These are phyloP conservation scores for Caenorhabditis remanei DNA, from an alignment of 1,140 invertebrate species.

Conservation along the genomic window DNA sequence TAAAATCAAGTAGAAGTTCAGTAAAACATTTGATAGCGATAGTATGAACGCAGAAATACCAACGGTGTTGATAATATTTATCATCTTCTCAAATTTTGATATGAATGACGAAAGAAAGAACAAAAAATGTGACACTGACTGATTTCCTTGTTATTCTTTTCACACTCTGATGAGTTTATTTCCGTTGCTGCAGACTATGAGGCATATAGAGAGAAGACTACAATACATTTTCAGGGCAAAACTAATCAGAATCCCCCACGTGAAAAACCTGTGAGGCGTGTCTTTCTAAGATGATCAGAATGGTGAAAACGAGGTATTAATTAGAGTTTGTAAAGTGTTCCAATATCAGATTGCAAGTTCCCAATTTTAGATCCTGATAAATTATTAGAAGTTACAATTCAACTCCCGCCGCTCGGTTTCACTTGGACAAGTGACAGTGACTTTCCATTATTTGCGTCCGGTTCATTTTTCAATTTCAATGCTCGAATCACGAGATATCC, in stretches of 20 bases:
- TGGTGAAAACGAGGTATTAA: no score
- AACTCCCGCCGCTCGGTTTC: not conserved
- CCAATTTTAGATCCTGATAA: no score
- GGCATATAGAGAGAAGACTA: not conserved
- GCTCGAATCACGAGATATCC: not conserved
- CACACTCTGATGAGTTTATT: not conserved
- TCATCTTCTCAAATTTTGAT: not conserved
- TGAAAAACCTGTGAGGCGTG: no score
- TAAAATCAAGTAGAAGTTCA: not conserved
- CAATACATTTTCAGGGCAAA: no score
- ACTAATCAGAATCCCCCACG: not conserved
- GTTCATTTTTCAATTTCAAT: no score
- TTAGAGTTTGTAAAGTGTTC: no score
- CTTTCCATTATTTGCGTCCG: not conserved
- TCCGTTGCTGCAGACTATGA: not conserved
- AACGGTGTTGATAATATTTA: not conserved
- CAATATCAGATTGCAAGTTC: no score
- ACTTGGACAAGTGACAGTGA: not conserved
- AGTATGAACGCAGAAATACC: not conserved
- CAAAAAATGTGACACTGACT: not conserved
- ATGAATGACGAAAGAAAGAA: not conserved
- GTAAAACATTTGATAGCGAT: not conserved
- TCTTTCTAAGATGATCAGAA: no score
- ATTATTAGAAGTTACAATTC: not conserved
- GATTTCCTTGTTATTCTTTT: not conserved